Evolutionary conservation across 1,140 invertebrate genomes (phyloP).

Genomic region (Teleopsis dalmanni): DNA sequence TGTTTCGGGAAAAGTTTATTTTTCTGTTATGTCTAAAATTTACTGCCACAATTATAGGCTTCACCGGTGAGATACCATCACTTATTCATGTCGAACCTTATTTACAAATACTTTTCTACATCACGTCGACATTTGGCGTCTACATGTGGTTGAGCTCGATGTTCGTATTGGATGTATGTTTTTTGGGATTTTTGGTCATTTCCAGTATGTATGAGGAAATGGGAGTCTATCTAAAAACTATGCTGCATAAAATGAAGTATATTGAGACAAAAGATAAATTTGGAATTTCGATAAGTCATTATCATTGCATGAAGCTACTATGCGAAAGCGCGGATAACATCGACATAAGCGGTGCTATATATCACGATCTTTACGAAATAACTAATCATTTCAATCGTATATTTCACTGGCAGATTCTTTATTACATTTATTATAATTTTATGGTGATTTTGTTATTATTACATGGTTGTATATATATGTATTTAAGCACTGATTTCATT

Average conservation of each 20-base stretch:
- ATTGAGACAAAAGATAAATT: background rate
- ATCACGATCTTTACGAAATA: slow-evolving; percentile 22
- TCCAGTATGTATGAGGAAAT: slow-evolving; percentile 28
- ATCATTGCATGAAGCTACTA: background rate
- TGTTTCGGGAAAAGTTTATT: background rate
- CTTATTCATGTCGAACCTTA: background rate
- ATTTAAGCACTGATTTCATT: background rate
- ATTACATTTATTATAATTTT: slow-evolving; percentile 34
- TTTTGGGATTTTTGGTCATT: slow-evolving; percentile 27
- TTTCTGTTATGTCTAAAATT: background rate
- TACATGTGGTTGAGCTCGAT: slow-evolving; percentile 33
- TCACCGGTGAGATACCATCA: background rate
- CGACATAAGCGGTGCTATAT: slow-evolving; percentile 23
- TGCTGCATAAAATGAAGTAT: background rate
- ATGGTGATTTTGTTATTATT: slow-evolving; percentile 20
- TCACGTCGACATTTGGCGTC: slow-evolving; percentile 15
- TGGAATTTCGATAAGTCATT: background rate
- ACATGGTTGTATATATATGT: slow-evolving; percentile 5
- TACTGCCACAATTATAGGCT: background rate
- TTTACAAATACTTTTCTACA: too few species aligned
- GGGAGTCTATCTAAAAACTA: slow-evolving; percentile 23
- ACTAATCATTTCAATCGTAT: slow-evolving; percentile 22
- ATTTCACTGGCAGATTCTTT: slow-evolving; percentile 31
- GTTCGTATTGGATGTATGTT: slow-evolving; percentile 27
- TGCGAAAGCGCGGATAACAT: slow-evolving; percentile 4